Evolutionary conservation across 2,888 invertebrate genomes (phyloP).

Genomic region (Tineola bisselliella): DNA sequence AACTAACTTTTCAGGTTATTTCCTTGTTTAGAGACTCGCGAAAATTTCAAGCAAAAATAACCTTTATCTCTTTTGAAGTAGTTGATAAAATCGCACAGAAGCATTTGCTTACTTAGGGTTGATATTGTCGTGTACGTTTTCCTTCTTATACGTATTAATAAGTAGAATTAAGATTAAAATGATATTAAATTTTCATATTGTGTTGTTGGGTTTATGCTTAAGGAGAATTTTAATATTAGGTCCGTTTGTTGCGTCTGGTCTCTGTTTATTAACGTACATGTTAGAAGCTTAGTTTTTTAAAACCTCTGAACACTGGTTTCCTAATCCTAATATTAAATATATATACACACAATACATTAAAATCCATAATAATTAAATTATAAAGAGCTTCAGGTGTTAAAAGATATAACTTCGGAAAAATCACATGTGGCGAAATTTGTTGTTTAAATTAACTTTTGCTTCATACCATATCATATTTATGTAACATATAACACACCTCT

Average conservation of each 20-base stretch:
- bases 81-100: not conserved
- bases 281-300: not conserved
- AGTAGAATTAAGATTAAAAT: constrained; percentile 66
- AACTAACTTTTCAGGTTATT: constrained; percentile 11
- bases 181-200: constrained; percentile 68
- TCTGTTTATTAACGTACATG: not conserved
- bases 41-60: not conserved
- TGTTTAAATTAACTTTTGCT: too few relatives aligned
- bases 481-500: too few relatives aligned
- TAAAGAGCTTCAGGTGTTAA: too few relatives aligned
- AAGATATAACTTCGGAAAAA: too few relatives aligned
- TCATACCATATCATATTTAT: too few relatives aligned
- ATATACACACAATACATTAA: too few relatives aligned
- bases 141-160: constrained; percentile 14
- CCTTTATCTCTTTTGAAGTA: not conserved
- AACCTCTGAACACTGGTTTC: not conserved
- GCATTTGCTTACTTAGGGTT: not conserved
- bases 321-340: too few relatives aligned
- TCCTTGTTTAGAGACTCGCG: not conserved
- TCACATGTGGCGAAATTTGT: too few relatives aligned
- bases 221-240: constrained; percentile 55
- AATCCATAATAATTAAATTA: too few relatives aligned
- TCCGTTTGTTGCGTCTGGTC: constrained; percentile 15
- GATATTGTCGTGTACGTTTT: not conserved
- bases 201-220: constrained; percentile 63